Percentiles rank a stretch among this genome's conserved stretches.
Conservation (phyloP, 2,797 vertebrate genomes). For the Echeneis naucrates region DNA sequence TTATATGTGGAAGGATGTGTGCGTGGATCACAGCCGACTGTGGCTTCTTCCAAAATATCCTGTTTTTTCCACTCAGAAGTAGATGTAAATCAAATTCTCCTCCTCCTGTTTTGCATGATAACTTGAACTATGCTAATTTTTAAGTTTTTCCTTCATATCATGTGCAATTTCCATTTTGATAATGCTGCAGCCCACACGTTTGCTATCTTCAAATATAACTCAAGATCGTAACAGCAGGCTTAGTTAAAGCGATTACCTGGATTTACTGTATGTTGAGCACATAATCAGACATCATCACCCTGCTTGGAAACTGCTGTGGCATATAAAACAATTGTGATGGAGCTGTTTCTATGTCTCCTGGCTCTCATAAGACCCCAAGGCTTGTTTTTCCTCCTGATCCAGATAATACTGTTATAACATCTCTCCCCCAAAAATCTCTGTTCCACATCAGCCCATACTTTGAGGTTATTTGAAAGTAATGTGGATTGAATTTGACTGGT, state of each 20-base stretch:
- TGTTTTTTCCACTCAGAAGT: background rate
- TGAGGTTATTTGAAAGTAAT: constrained; percentile 51
- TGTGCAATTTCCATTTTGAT: constrained; percentile 6
- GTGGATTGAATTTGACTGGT: constrained; percentile 20
- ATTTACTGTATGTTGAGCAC: constrained; percentile 26
- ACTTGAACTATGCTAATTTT: background rate
- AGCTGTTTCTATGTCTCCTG: constrained; percentile 31
- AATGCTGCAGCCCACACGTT: background rate
- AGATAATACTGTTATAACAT: constrained; percentile 45
- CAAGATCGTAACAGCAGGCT: background rate
- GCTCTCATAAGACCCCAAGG: constrained; percentile 17
- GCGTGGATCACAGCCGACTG: too few relatives aligned
- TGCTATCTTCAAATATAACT: background rate
- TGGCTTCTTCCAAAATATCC: background rate
- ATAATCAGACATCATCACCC: constrained; percentile 37
- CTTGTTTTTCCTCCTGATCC: constrained; percentile 16
- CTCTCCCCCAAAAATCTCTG: constrained; percentile 26
- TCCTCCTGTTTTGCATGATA: background rate
- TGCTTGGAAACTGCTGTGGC: constrained; percentile 18
- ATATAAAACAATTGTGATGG: constrained; percentile 19
- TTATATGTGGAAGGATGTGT: background rate
- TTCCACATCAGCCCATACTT: constrained; percentile 22
- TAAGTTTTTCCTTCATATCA: constrained; percentile 8
- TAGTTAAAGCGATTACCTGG: constrained; percentile 21
- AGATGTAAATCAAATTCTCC: background rate